Conservation (phyloP, 2,888 invertebrate genomes). For the Hermaeophaga mercurialis region DNA sequence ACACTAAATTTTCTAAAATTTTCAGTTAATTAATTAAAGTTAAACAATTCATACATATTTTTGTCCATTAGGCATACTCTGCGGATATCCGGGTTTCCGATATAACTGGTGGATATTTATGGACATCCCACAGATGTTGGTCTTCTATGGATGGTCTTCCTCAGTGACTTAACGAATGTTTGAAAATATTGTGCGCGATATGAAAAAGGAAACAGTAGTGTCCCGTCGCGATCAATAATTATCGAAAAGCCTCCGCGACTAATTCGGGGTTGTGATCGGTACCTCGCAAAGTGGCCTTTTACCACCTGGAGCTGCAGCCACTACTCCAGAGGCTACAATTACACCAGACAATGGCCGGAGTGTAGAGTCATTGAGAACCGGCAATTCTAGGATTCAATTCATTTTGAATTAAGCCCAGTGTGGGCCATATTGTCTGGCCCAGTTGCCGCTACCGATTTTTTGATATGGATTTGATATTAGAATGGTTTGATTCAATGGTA, state of each 20-base stretch:
- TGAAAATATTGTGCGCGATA: neutral
- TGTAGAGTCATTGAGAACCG: slow-evolving; percentile 55
- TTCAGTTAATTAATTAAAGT: no score
- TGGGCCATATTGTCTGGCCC: slow-evolving; percentile 53
- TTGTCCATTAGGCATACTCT: no score
- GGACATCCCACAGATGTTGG: no score
- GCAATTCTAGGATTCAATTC: slow-evolving; percentile 56
- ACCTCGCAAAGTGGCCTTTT: slow-evolving; percentile 50
- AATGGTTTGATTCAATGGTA: slow-evolving; percentile 33
- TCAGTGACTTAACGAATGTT: neutral
- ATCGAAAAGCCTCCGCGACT: slow-evolving; percentile 27
- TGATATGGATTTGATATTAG: slow-evolving; percentile 34
- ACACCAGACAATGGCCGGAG: slow-evolving; percentile 54
- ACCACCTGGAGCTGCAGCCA: slow-evolving; percentile 55
- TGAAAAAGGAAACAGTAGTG: slow-evolving; percentile 5
- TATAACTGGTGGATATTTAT: no score
- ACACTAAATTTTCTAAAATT: no score
- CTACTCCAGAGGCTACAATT: slow-evolving; percentile 59
- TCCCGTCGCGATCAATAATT: slow-evolving; percentile 35
- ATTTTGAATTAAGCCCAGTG: slow-evolving; percentile 56
- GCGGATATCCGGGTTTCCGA: no score
- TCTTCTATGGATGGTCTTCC: no score
- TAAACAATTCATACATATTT: no score
- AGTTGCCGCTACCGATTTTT: slow-evolving; percentile 48
- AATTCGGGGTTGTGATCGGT: slow-evolving; percentile 37